Base-by-base conservation (phyloP, 2,113 vertebrate genomes). In the Istiophorus platypterus region DNA sequence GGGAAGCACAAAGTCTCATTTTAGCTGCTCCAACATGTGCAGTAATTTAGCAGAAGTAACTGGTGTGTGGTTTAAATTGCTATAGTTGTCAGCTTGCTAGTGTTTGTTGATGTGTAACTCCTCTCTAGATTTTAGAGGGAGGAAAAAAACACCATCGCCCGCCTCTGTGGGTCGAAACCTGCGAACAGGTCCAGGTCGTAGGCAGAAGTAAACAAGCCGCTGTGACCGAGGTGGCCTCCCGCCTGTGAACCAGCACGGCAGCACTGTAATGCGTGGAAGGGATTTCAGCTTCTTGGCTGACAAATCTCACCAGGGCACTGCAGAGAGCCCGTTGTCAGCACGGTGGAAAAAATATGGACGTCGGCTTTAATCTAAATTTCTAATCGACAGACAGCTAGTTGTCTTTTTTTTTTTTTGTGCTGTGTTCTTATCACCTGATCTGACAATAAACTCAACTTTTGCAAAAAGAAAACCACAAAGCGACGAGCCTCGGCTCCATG, bases 41-140 rank as follows among this genome's bases (percentile, higher is more conserved):
- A 22, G 49, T 51, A 22, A 51, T 51, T 51, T 51, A 51, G 49
- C 49, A 7, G 49, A 29, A 80, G 45, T 10, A 61, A 20, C 37
- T 76, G 26, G 7, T 54, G 34, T 45, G 57, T 71, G 51, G 34
- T 70, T 62, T 24, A n/a, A 62, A 56, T 45, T 15, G 42, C 66
- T 12, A 3, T 31, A 20, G 8, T n/a, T 54, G 17, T 29, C 26
- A 20, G 31, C 61, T 39, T 59, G 41, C n/a, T 27, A 27, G 57
- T 37, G 24, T 7, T 51, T 51, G 49, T 10, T 22, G 3, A 22
- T 18, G 20, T 22, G 49, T 9, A 22, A 22, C 49, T 51, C 49
- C 20, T 20, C 45, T 47, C 49, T 22, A 51, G 49, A 51, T 22
- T 51, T 51, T 22, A 51, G 45, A 1, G 7, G 49, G 20, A 24